Evolutionary conservation across 1,140 invertebrate genomes (phyloP).

Genomic region (Rhyacophila brunnea): DNA sequence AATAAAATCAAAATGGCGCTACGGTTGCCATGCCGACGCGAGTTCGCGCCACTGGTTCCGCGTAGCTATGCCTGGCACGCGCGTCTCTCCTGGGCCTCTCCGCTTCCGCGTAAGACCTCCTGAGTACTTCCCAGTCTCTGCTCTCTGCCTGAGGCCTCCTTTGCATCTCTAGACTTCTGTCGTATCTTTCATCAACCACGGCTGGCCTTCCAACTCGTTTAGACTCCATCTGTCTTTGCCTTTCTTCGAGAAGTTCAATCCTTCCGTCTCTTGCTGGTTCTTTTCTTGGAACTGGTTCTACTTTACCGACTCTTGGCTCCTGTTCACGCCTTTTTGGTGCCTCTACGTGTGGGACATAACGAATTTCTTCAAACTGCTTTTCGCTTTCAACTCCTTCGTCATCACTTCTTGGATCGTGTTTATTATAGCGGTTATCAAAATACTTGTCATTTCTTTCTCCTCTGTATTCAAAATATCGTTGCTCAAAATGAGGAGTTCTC

Average conservation of each 20-base stretch:
- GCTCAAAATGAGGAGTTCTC: slow-evolving; percentile 31
- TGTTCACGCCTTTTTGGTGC: slow-evolving; percentile 21
- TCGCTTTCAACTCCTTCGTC: slow-evolving; percentile 35
- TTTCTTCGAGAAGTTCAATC: slow-evolving; percentile 50
- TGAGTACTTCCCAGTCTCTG: slow-evolving; percentile 40
- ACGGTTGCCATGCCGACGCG: slow-evolving; percentile 46
- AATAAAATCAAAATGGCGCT: slow-evolving; percentile 44
- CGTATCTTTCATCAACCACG: slow-evolving; percentile 40
- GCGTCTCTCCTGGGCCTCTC: slow-evolving; percentile 49
- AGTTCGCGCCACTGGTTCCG: slow-evolving; percentile 50
- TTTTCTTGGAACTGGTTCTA: slow-evolving; percentile 40
- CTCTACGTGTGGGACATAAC: slow-evolving; percentile 32
- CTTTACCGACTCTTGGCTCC: slow-evolving; percentile 23
- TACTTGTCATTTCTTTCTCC: slow-evolving; percentile 34
- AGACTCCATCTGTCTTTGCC: slow-evolving; percentile 50
- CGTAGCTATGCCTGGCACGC: slow-evolving; percentile 53
- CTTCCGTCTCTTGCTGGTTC: slow-evolving; percentile 47
- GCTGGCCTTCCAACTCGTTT: slow-evolving; percentile 43
- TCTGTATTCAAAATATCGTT: slow-evolving; percentile 32
- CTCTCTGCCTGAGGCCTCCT: slow-evolving; percentile 46
- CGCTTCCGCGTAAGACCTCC: slow-evolving; percentile 35
- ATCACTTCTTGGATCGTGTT: slow-evolving; percentile 33
- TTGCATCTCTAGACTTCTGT: slow-evolving; percentile 43
- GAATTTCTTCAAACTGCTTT: slow-evolving; percentile 34
- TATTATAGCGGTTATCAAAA: slow-evolving; percentile 33